Base-by-base conservation (phyloP, 2,888 invertebrate genomes). In the Agrenia bidenticulata region DNA sequence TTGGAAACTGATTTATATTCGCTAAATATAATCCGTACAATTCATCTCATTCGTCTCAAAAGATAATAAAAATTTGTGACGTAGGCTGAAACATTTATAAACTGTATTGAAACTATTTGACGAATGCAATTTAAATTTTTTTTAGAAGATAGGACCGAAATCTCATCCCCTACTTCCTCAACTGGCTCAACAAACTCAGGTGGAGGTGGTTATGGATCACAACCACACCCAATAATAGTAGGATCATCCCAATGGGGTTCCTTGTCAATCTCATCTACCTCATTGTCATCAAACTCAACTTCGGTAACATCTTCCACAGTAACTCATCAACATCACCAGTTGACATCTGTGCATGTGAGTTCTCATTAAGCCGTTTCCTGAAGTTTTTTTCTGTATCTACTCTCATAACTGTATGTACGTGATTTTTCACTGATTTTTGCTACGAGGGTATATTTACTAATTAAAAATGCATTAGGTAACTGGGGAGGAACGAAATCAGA, bases 291-390 rank as follows among this genome's bases (percentile, higher is more conserved):
- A 7, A 63, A 45, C 19, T 61, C 61, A 21, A 61, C 67, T 24
- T 62, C 70, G 5, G 62, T 63, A 2, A 19, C 63, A 39, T 58
- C 65, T 4, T 39, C 61, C 15, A 63, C 45, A 45, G 45, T 19
- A 17, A 37, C 56, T 41, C 56, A 56, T 58, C 68, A 67, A 42
- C 68, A 64, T 61, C 71, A 65, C 13, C 67, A 63, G 50, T 49
- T 73, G 54, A 63, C 70, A 61, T 63, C 68, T 57, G 68, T 73
- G 65, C 73, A 70, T 73, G 70, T 67, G 59, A 49, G 66, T 37
- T 61, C 27, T 54, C 37, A 62, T 62, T 56, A 54, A 42, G 41
- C 13, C 39, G 1, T 37, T 57, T 57, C 41, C 56, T 27, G 13
- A 4, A 2, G 19, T 39, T 24, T 55, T 55, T 32, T 55, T 53